phyloP scores from a whole-genome alignment of 2,113 vertebrate species.

The Hassar affinis region DNA sequence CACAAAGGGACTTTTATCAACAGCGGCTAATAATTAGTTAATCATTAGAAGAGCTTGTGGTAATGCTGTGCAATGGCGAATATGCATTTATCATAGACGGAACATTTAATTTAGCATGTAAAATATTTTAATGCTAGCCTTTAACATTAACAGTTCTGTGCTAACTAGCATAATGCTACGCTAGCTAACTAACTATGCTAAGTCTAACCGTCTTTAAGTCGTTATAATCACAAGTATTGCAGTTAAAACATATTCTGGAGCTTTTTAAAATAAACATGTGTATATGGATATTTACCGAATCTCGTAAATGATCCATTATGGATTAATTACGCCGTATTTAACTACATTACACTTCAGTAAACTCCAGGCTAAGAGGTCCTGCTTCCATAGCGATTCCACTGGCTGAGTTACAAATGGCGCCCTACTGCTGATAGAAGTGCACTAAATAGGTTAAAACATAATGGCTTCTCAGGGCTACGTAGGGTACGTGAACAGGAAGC shows the following conservation, averaged over 20 bases:
- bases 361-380: neutral
- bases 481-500: neutral
- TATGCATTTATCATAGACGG: neutral
- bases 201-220: neutral
- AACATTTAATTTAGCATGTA: neutral
- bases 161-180: neutral
- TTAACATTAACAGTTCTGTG: too few relatives aligned
- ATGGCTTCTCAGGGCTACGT: neutral
- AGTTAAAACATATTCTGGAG: neutral
- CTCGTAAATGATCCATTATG: conserved; percentile 36
- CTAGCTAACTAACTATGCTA: neutral
- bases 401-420: neutral
- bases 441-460: neutral
- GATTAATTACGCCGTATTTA: neutral
- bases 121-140: neutral
- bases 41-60: neutral
- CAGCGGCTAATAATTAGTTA: neutral
- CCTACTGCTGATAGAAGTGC: neutral
- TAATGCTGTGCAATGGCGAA: neutral
- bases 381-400: neutral
- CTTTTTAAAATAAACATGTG: too few relatives aligned
- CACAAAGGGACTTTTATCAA: neutral
- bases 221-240: neutral
- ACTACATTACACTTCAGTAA: neutral
- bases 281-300: conserved; percentile 33